Percentiles rank a stretch among this genome's conserved stretches.
Conservation (phyloP, 2,113 vertebrate genomes). For the Hystrix brachyura region DNA sequence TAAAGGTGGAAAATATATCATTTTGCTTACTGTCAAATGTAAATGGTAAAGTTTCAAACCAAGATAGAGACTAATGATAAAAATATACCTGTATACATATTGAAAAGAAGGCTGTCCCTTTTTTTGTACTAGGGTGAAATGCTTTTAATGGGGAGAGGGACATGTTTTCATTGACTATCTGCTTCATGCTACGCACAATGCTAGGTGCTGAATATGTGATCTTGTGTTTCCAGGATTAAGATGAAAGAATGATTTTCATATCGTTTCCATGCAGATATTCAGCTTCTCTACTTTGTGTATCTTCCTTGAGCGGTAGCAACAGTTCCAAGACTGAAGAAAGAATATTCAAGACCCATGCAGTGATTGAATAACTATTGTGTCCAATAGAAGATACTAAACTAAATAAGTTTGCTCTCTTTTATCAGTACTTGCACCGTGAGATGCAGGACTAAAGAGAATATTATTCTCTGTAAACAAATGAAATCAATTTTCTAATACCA, state of each 20-base stretch:
- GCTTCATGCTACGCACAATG: not conserved
- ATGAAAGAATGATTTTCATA: not conserved
- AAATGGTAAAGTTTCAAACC: not conserved
- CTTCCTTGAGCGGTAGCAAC: not conserved
- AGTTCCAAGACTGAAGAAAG: not conserved
- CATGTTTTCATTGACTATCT: not conserved
- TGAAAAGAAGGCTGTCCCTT: not conserved
- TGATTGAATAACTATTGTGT: not conserved
- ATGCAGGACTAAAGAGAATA: not conserved
- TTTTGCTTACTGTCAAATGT: not conserved
- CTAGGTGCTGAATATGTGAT: not conserved
- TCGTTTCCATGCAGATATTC: not conserved
- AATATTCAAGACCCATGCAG: not conserved
- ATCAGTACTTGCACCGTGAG: not conserved
- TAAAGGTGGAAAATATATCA: not conserved
- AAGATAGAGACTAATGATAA: not conserved
- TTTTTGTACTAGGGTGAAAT: not conserved
- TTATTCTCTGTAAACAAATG: not conserved
- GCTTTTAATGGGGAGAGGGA: not conserved
- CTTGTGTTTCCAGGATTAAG: not conserved
- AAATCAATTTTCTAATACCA: not conserved
- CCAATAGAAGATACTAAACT: not conserved
- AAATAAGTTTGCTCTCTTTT: not conserved
- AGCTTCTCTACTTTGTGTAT: not conserved
- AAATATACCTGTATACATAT: not conserved